Percentiles rank a stretch among this genome's conserved stretches.
These are phyloP conservation scores for Callyntrura guangdongensis DNA, from an alignment of 2,888 invertebrate genomes.

Conservation along the genomic window DNA sequence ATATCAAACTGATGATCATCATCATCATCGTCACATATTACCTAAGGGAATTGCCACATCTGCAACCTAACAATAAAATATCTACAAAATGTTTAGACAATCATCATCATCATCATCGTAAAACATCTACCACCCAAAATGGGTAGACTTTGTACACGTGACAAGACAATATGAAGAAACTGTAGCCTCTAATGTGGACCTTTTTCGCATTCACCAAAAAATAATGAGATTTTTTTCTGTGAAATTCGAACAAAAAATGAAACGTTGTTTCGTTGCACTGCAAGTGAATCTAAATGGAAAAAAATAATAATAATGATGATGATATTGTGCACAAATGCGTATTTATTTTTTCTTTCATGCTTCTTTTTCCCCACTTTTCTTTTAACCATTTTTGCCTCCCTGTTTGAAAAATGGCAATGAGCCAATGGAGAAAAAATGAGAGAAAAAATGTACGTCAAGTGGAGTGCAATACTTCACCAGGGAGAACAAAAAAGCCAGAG, in stretches of 20 bases:
- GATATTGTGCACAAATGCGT: constrained; percentile 7
- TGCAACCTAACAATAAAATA: neutral
- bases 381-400: constrained; percentile 15
- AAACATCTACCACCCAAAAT: neutral
- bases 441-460: neutral
- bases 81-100: neutral
- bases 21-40: no score
- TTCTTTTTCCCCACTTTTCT: constrained; percentile 12
- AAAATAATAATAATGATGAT: neutral
- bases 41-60: neutral
- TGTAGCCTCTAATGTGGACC: neutral
- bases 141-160: neutral
- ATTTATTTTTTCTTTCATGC: constrained; percentile 21
- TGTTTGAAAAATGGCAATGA: constrained; percentile 33
- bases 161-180: neutral
- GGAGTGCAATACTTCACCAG: constrained; percentile 7
- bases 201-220: neutral
- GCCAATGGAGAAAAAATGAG: constrained; percentile 51
- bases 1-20: neutral
- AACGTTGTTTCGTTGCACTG: neutral
- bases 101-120: neutral
- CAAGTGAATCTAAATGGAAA: constrained; percentile 3
- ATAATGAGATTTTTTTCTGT: neutral
- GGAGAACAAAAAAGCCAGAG: neutral
- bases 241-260: neutral